Base-by-base conservation (phyloP, 2,797 vertebrate species). In the Xenentodon cancila region DNA sequence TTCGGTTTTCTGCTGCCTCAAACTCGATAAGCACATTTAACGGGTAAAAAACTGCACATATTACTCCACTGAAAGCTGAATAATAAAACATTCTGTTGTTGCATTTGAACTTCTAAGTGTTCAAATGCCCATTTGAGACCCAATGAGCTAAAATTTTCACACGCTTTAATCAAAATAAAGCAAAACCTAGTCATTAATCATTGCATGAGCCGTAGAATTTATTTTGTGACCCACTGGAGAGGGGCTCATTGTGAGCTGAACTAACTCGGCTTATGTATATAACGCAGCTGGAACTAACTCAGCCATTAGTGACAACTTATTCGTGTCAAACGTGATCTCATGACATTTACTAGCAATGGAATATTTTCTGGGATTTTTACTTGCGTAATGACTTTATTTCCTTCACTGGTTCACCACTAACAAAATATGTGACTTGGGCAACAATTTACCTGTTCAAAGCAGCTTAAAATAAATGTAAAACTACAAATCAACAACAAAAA, bases 101-200 rank as follows among this genome's bases (percentile, higher is more conserved):
- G 21, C 13, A 6, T 45, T 34, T 57, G 17, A 48, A 47, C 12
- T 50, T 22, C 47, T 30, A 27, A 50, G 20, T 13, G 18, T 34
- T 42, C 8, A 54, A 54, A 40, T 19, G 19, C 25, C 42, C 9
- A 45, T 54, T 55, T 74, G 51, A 50, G 40, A 53, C 15, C 12
- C 37, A 37, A 12, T 16, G 53, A 51, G 25, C 30, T 57, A 49
- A 44, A 37, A 44, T 3, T 19, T 56, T 53, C 25, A 47, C 50
- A 46, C 21, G 40, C 50, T 53, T 49, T n/a, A 45, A 46, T 17
- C 12, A 22, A 51, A 51, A 50, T 55, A 50, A 32, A 9, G 45
- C 21, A 50, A 44, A 50, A 17, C 27, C 16, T 32, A n/a, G n/a
- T 45, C 45, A 56, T 58, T 25, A 59, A 56, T 60, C 55, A 64